These are phyloP conservation scores for Triplophysa siluroides DNA, from an alignment of 2,113 vertebrate species.

Conservation along the genomic window DNA sequence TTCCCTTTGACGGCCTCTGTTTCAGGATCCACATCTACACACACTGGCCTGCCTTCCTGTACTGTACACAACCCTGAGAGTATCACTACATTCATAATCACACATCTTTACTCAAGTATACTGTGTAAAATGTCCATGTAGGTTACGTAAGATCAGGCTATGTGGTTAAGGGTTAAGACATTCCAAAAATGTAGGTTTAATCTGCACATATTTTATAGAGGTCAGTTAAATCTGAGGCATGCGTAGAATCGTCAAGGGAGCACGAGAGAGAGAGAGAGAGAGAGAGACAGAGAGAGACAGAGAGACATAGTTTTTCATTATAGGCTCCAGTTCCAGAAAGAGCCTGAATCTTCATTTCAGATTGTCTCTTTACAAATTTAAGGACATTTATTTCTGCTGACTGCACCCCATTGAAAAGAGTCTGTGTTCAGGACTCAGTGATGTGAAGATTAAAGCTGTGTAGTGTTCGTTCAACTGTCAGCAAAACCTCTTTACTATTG, in stretches of 20 bases:
- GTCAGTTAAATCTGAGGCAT: conserved; percentile 46
- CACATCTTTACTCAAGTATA: background rate
- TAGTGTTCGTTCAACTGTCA: conserved; percentile 1
- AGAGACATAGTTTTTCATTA: conserved; percentile 37
- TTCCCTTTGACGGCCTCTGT: conserved; percentile 85
- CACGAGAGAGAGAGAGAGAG: background rate
- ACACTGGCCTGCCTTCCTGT: conserved; percentile 79
- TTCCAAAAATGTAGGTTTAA: conserved; percentile 35
- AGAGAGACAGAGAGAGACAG: too few species aligned
- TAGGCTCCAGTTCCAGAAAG: conserved; percentile 37
- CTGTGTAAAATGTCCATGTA: too few species aligned
- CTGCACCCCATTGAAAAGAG: background rate
- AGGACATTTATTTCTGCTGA: background rate
- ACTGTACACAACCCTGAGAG: conserved; percentile 67
- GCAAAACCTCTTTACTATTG: conserved; percentile 23
- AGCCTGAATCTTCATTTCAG: background rate
- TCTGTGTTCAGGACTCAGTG: background rate
- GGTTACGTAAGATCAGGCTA: background rate
- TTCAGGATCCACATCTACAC: conserved; percentile 87
- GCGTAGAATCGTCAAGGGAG: conserved; percentile 36
- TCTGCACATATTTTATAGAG: conserved; percentile 35
- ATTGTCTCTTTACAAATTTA: conserved; percentile 10
- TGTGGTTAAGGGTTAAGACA: conserved; percentile 36
- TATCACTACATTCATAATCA: background rate
- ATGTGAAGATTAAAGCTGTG: conserved; percentile 18